phyloP scores from a whole-genome alignment of 2,797 vertebrate species.

The Tadarida brasiliensis region DNA sequence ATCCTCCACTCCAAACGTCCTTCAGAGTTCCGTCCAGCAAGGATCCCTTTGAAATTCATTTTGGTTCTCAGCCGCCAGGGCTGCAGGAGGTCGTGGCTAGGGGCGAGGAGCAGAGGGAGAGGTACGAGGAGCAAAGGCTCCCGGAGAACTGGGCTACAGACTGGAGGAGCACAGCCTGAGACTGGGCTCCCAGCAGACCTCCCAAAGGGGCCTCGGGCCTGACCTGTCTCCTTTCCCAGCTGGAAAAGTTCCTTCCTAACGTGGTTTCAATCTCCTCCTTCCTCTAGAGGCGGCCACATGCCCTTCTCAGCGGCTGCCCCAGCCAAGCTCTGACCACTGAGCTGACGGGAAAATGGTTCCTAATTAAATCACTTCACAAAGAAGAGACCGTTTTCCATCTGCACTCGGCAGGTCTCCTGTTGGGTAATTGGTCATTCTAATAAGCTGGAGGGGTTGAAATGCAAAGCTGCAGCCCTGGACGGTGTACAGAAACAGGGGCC shows the following conservation, averaged over 20 bases:
- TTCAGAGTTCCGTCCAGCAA: background rate
- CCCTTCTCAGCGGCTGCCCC: background rate
- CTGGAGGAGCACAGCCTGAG: background rate
- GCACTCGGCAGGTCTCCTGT: background rate
- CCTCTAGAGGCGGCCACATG: background rate
- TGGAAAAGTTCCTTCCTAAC: background rate
- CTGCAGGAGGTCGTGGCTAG: background rate
- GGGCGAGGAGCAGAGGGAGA: background rate
- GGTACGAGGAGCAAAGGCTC: background rate
- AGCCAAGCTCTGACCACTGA: conserved; percentile 33
- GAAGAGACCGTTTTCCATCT: conserved; percentile 68
- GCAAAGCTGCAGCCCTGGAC: conserved; percentile 27
- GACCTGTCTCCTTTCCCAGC: background rate
- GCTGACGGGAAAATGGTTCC: conserved; percentile 60
- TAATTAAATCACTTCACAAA: conserved; percentile 75
- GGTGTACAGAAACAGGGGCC: background rate
- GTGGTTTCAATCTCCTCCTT: background rate
- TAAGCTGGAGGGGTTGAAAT: conserved; percentile 70
- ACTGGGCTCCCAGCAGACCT: background rate
- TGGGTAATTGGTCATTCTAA: conserved; percentile 73
- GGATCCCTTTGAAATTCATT: background rate
- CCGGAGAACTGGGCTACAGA: background rate
- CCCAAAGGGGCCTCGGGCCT: background rate
- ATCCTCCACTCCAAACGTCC: background rate
- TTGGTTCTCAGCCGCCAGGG: background rate